Base-by-base conservation (phyloP, 2,113 vertebrate genomes). In the Prietella phreatophila region DNA sequence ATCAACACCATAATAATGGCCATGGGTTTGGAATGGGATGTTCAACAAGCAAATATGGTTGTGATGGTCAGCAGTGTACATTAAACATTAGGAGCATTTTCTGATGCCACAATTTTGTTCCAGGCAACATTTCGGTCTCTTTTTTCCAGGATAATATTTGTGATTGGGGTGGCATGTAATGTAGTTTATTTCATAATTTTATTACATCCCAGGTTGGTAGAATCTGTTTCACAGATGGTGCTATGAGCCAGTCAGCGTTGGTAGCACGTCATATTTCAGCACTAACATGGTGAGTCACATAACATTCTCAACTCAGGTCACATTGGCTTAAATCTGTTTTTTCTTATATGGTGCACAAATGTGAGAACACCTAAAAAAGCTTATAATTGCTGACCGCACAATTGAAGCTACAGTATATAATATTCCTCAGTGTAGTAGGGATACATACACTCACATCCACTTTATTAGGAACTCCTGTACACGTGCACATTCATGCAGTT, bases 201-300 rank as follows among this genome's bases (percentile, higher is more conserved):
- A 79, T 53, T 79, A 17, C 14, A 55, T 79, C 47, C 27, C 6
- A 56, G 47, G 47, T 30, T 79, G 27, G 47, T 55, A 55, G 76
- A 79, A 33, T 81, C 78, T 81, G 53, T 81, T 80, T 33, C 33
- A 53, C 78, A 80, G 27, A 80, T 55, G 15, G 47, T 79, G 78
- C 27, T 17, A 53, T 19, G 27, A 79, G n/a, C n/a, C 50, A 56
- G 6, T 81, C 78, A 56, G 50, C 1, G 17, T 33, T 80, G n/a
- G 20, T 55, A 80, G 50, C 50, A 56, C 17, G 75, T 15, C 42
- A 78, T 80, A 56, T 33, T 33, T 80, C 33, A 80, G 50, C 78
- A 56, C 50, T 15, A 50, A 5, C 9, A 50, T n/a, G 4, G 9
- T 76, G 39, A 76, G 39, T 78, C 75, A 78, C 75, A 78, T 6